A percentile compares a stretch with the other conserved stretches of the same genome.
Conservation (phyloP, 2,888 invertebrate genomes). For the Lepetodrilus schrolli region DNA sequence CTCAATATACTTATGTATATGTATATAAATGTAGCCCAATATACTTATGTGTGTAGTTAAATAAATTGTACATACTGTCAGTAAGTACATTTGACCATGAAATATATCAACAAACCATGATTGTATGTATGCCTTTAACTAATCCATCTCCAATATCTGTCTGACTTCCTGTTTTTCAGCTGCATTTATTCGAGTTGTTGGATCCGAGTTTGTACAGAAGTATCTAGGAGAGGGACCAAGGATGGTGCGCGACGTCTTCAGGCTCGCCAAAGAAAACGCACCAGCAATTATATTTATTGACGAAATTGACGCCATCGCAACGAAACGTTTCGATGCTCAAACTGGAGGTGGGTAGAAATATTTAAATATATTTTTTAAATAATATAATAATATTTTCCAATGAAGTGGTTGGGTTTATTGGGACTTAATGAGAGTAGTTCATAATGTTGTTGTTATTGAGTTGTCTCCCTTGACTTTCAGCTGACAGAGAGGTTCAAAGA, state of each 20-base stretch:
- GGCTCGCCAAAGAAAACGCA: slow-evolving; percentile 98
- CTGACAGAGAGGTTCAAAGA: slow-evolving; percentile 98
- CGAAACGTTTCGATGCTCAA: slow-evolving; percentile 98
- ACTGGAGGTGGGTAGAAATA: slow-evolving; percentile 81
- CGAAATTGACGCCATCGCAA: slow-evolving; percentile 99
- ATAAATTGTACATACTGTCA: not conserved
- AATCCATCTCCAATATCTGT: too few species aligned
- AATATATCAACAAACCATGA: too few species aligned
- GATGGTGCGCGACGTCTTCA: slow-evolving; percentile 99
- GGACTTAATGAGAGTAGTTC: too few species aligned
- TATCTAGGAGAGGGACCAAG: slow-evolving; percentile 98
- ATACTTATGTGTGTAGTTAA: not conserved
- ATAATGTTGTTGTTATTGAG: not conserved
- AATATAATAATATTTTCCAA: too few species aligned
- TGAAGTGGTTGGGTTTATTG: too few species aligned
- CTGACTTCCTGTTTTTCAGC: slow-evolving; percentile 77
- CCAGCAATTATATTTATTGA: slow-evolving; percentile 99
- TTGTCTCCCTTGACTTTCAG: slow-evolving; percentile 74
- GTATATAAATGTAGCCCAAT: not conserved
- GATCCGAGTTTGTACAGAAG: slow-evolving; percentile 99
- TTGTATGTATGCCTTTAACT: not conserved
- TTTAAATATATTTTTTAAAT: too few species aligned
- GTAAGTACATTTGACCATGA: too few species aligned
- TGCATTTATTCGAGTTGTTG: slow-evolving; percentile 98
- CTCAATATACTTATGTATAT: too few species aligned